Base-by-base conservation (phyloP, 1,140 invertebrate species). In the Brachystomella parvula region DNA sequence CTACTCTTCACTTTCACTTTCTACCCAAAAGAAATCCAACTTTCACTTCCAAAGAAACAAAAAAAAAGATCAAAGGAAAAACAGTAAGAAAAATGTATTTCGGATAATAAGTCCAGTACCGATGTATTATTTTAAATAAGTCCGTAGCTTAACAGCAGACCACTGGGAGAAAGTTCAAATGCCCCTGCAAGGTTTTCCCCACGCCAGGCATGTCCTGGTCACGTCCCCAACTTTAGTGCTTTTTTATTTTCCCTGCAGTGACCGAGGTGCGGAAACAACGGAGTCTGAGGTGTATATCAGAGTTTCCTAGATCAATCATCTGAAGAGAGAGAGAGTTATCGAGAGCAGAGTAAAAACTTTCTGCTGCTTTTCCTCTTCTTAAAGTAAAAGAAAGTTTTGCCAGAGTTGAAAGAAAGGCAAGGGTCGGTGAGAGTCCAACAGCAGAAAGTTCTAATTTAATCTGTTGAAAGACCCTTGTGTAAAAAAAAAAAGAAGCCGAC, bases 231-330 rank as follows among this genome's bases (percentile, higher is more conserved):
- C 61, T 63, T 63, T 63, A 47, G 47, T 63, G 28, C 39, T 47
- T 63, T 47, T 63, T 49, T 63, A 47, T 29, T 47, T 49, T 47
- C 32, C 32, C 15, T 44, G 29, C 33, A 56, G 30, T 26, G 49
- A 56, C n/a, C n/a, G 6, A 39, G 35, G 6, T 39, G 35, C 35
- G 6, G 35, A 19, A 39, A 9, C 6, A 39, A 39, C 6, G 35
- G 19, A 39, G 35, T 39, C 35, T 19, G 19, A 39, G 35, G 35
- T 39, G 35, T 39, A 39, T 39, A 39, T 39, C 35, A 39, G 19
- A 9, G 31, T 33, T 44, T 19, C 35, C 47, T 65, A 65, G 58
- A 66, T 66, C 64, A 66, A 66, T 66, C 64, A 66, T 61, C 35
- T 17, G 39, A 47, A 65, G 58, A 61, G 30, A 28, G 59, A 47